These are phyloP conservation scores for Miichthys miiuy DNA, from an alignment of 2,797 vertebrate species.

Conservation along the genomic window DNA sequence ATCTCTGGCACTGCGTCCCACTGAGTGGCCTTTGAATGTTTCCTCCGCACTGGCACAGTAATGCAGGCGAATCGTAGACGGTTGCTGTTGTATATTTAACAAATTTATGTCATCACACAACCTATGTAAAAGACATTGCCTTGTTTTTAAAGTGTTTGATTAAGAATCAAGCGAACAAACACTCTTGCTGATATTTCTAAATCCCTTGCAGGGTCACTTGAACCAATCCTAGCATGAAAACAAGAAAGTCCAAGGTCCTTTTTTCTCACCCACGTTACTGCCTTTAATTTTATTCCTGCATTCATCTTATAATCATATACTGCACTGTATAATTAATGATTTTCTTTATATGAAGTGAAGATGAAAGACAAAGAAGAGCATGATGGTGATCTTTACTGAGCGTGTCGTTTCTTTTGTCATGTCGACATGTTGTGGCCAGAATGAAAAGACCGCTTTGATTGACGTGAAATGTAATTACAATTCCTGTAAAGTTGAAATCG, in stretches of 20 bases:
- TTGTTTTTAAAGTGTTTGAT: constrained; percentile 4
- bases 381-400: constrained; percentile 51
- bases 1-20: constrained; percentile 37
- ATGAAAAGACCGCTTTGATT: constrained; percentile 56
- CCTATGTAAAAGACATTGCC: not conserved
- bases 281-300: constrained; percentile 10
- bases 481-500: constrained; percentile 46
- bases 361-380: constrained; percentile 36
- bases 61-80: constrained; percentile 18
- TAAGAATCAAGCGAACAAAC: constrained; percentile 10
- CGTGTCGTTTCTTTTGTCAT: constrained; percentile 49
- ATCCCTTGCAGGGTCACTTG: constrained; percentile 2
- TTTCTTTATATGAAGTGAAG: constrained; percentile 15
- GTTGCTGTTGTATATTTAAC: constrained; percentile 18
- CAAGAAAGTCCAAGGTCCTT: not conserved
- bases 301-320: constrained; percentile 16
- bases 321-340: constrained; percentile 19
- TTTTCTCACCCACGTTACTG: not conserved
- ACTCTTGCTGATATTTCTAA: not conserved
- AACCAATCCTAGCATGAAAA: constrained; percentile 9
- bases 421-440: constrained; percentile 28
- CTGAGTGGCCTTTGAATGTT: constrained; percentile 53
- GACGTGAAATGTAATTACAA: constrained; percentile 62
- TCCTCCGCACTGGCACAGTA: constrained; percentile 12
- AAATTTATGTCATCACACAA: constrained; percentile 2